Conservation (phyloP, 1,140 invertebrate genomes). For the Sesamia nonagrioides region DNA sequence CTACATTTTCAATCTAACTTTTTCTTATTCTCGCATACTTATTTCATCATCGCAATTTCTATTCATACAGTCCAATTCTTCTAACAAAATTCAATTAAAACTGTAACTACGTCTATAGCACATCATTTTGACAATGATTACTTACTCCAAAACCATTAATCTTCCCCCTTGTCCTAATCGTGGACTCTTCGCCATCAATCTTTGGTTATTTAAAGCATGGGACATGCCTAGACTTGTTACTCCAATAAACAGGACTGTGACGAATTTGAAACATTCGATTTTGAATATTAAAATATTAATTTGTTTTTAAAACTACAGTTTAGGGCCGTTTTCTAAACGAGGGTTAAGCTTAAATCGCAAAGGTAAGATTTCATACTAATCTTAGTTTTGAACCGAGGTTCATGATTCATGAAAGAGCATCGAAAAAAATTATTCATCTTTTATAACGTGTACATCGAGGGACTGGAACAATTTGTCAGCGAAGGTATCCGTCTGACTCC, state of each 20-base stretch:
- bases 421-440: too few species aligned
- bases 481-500: too few species aligned
- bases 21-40: too few species aligned
- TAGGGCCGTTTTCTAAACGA: neutral
- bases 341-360: neutral
- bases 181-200: conserved; percentile 73
- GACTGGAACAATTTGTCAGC: too few species aligned
- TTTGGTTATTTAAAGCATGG: conserved; percentile 75
- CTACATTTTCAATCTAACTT: too few species aligned
- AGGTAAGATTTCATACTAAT: too few species aligned
- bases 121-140: conserved; percentile 48
- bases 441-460: too few species aligned
- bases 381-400: neutral
- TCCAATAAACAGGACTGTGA: conserved; percentile 50
- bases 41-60: too few species aligned
- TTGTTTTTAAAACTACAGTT: neutral
- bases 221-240: conserved; percentile 56
- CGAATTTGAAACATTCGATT: conserved; percentile 35
- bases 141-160: conserved; percentile 67
- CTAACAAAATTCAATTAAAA: conserved; percentile 36
- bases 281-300: conserved; percentile 29
- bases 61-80: neutral
- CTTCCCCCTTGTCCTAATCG: conserved; percentile 72
- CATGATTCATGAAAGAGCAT: neutral
- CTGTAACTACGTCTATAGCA: neutral